These are phyloP conservation scores for Dryobates pubescens DNA, from an alignment of 2,797 vertebrate genomes.

Conservation along the genomic window DNA sequence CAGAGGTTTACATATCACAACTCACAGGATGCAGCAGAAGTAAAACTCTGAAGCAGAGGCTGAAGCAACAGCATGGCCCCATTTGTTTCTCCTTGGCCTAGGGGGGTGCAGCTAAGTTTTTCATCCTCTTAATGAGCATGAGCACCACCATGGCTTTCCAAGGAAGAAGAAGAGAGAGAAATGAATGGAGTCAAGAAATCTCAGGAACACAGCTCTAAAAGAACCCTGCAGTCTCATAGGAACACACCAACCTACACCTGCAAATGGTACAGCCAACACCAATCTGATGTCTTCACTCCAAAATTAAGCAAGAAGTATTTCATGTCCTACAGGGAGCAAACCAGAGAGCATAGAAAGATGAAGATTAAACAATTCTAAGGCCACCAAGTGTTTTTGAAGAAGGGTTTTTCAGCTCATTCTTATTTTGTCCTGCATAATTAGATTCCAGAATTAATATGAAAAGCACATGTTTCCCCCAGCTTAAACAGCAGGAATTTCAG, in stretches of 20 bases:
- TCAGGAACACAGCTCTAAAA: not conserved
- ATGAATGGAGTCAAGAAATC: not conserved
- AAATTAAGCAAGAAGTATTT: not conserved
- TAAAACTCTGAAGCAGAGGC: not conserved
- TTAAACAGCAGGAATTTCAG: not conserved
- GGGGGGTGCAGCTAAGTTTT: not conserved
- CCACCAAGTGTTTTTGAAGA: not conserved
- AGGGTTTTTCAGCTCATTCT: not conserved
- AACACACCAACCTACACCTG: not conserved
- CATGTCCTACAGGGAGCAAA: not conserved
- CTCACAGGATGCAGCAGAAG: not conserved
- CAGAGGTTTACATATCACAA: slow-evolving; percentile 21
- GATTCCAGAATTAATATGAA: not conserved
- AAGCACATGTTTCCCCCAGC: not conserved
- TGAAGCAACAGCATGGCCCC: not conserved
- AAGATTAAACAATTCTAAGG: not conserved
- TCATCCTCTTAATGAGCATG: not conserved
- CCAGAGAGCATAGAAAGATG: not conserved
- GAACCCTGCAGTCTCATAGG: not conserved
- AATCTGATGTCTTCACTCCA: not conserved
- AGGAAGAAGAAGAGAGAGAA: not conserved
- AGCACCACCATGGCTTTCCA: not conserved
- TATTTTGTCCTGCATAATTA: not conserved
- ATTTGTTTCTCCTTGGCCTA: not conserved
- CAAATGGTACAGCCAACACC: not conserved